Conservation (phyloP, 2,888 invertebrate species). For the Epirrita christyi region DNA sequence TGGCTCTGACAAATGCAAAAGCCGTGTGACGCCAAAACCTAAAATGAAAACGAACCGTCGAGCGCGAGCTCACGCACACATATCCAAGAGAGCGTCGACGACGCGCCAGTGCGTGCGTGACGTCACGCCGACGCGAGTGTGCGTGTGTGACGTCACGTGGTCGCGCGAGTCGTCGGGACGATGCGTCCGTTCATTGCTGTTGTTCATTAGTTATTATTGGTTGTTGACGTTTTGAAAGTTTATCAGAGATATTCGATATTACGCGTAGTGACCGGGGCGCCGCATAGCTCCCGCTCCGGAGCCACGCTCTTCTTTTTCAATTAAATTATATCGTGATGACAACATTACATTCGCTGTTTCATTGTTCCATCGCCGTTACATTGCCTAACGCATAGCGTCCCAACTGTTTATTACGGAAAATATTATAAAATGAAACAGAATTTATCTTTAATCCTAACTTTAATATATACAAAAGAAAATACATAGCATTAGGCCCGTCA, state of each 20-base stretch:
- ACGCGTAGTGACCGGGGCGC: slow-evolving; percentile 39
- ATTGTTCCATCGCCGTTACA: background rate
- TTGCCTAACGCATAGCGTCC: too few species aligned
- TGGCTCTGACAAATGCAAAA: too few species aligned
- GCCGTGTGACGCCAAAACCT: slow-evolving; percentile 6
- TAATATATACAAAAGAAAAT: slow-evolving; percentile 79
- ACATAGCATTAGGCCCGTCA: slow-evolving; percentile 41
- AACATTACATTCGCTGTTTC: slow-evolving; percentile 28
- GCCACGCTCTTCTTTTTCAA: slow-evolving; percentile 49
- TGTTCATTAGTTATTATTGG: slow-evolving; percentile 41
- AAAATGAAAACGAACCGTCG: slow-evolving; percentile 8
- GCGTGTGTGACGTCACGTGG: slow-evolving; percentile 8
- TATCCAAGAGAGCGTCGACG: too few species aligned
- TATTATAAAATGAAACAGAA: slow-evolving; percentile 48
- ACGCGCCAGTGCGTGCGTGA: background rate
- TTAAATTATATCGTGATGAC: slow-evolving; percentile 60
- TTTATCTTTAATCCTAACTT: slow-evolving; percentile 64
- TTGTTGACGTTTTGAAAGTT: slow-evolving; percentile 74
- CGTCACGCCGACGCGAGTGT: too few species aligned
- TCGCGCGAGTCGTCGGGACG: slow-evolving; percentile 3
- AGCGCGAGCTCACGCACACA: slow-evolving; percentile 19
- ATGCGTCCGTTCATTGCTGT: slow-evolving; percentile 24
- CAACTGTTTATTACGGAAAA: background rate
- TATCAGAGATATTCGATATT: slow-evolving; percentile 51
- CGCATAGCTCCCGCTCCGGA: slow-evolving; percentile 37